Evolutionary conservation across 2,113 vertebrate genomes (phyloP), one percentile per base, ranked within the genome.

Genomic region (Apus apus): DNA sequence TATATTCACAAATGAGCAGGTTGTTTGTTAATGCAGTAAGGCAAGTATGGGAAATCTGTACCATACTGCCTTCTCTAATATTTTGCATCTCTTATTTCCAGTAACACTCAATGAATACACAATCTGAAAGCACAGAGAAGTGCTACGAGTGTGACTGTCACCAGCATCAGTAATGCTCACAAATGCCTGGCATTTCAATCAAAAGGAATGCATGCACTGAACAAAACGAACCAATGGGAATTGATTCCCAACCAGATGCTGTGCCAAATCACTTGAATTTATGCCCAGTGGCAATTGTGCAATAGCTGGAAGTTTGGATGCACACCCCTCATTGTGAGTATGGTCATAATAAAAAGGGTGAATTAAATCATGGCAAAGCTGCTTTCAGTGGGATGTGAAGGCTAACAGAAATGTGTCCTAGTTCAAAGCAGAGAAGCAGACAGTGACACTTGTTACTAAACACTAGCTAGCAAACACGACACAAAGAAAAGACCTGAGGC

Each of bases 381-480:
- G 80, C 95, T 96, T 96, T 97, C 91, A 97, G 94, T 48, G 96
- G 96, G 96, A 90, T 87, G 94, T 38, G 92, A 96, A 97, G 96
- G 96, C 95, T 94, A 96, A 97, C 88, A 97, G 93, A 97, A 96
- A 97, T 29, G 88, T 54, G 92, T 87, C 94, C 92, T 94, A 96
- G 97, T 97, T 97, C 97, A 98, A 96, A 98, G 96, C 92, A 87
- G 85, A 61, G 76, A 87, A 97, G 90, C 95, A 96, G 97, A 97
- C 96, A 97, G 96, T 94, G 97, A 56, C 75, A 78, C 89, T 97
- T 98, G 98, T 98, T 98, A 94, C 78, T 61, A 98, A 98, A 98
- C 98, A 98, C 74, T 89, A 67, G 85, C 95, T 97, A 97, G 97
- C 96, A 98, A 93, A 93, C 71, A 84, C 16, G 8, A 27, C 46